Evolutionary conservation across 1,140 invertebrate genomes (phyloP), one percentile per base, ranked within the genome.

Genomic region (Sarcophaga bullata): DNA sequence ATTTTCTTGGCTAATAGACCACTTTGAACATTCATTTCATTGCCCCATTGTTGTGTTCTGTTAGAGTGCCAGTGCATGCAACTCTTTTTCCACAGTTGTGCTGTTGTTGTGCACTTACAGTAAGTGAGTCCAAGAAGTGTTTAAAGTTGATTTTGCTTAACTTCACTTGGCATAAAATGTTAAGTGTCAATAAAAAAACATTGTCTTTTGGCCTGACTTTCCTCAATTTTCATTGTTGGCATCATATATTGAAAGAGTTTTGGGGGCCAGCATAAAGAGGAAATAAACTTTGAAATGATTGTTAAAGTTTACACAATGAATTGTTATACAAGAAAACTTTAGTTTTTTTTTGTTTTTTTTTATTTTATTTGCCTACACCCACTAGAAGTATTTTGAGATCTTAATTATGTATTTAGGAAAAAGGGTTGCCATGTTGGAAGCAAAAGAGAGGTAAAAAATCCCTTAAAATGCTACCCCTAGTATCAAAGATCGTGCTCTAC

Each of bases 101-200:
- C 13, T 46, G 1, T 10, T 9, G 15, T 37, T 13, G 73, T 47
- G 73, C 19, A 73, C 8, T 37, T 47, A 13, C 4, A 73, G 73
- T 47, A 37, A 37, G 25, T 37, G 37, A 46, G 73, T 6, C 25
- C 25, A 37, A 37, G 25, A 37, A 37, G 25, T 10, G 73, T 11
- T 13, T 73, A 9, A 37, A 46, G 25, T 73, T 15, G 73, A n/a
- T 76, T 37, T 47, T 37, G 25, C 25, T 37, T 13, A 46, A 76
- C 46, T 76, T 9, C 73, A 17, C 73, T 76, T 49, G 73, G 73
- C 46, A 49, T 76, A 76, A 76, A 76, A 76, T 76, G 73, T 76
- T 76, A 76, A 76, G 73, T 76, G 73, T 76, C 73, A 76, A 76
- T 76, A 76, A 76, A 76, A 76, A 76, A 49, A 76, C 73, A 76